These are phyloP conservation scores for Alaudala cheleensis DNA, from an alignment of 2,113 vertebrate genomes.

Conservation along the genomic window DNA sequence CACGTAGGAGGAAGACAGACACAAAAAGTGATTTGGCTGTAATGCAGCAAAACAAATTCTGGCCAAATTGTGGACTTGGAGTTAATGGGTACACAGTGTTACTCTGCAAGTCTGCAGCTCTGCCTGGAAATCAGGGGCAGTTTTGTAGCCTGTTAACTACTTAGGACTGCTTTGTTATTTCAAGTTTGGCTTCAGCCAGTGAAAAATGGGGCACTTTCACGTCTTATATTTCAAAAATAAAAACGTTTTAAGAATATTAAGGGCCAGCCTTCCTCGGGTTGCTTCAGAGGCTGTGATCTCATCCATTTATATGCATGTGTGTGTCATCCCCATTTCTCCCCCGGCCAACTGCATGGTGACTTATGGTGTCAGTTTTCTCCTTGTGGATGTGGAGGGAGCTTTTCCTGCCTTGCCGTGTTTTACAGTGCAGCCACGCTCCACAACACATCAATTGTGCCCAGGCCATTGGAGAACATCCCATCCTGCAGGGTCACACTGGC, in stretches of 20 bases:
- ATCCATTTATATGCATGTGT: background rate
- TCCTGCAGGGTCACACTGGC: background rate
- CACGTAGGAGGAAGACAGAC: constrained; percentile 59
- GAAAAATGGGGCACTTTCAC: constrained; percentile 24
- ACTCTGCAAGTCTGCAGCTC: constrained; percentile 25
- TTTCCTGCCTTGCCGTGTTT: background rate
- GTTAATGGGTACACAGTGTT: constrained; percentile 74
- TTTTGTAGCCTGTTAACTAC: constrained; percentile 33
- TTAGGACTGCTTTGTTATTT: background rate
- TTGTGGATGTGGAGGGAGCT: background rate
- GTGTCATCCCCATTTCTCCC: background rate
- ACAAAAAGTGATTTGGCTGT: constrained; percentile 60
- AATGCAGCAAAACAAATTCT: constrained; percentile 63
- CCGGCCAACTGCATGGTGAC: constrained; percentile 20
- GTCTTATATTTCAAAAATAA: background rate
- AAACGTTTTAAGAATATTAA: constrained; percentile 15
- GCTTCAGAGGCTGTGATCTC: constrained; percentile 28
- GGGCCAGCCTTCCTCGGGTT: background rate
- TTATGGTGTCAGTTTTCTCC: constrained; percentile 42
- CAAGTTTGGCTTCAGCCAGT: background rate
- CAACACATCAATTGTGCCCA: background rate
- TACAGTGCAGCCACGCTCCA: background rate
- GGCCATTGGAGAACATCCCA: background rate
- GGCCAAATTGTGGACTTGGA: constrained; percentile 55
- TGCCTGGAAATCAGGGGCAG: constrained; percentile 61